Percentiles rank a stretch among this genome's conserved stretches.
Conservation (phyloP, 2,888 invertebrate species). For the Augochlorella aurata region DNA sequence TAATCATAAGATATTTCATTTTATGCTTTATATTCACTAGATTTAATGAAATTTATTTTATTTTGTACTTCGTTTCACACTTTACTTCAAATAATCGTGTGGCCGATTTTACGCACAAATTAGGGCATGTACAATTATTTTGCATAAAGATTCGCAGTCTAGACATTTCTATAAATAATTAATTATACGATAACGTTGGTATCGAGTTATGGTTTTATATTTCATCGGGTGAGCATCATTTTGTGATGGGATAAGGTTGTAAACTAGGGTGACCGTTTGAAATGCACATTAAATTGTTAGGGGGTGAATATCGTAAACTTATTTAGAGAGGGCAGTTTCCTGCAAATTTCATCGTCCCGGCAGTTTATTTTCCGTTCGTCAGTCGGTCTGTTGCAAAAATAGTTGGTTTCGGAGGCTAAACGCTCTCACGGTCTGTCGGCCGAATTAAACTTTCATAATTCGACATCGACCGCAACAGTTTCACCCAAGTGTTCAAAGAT, state of each 20-base stretch:
- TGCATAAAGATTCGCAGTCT: too few relatives aligned
- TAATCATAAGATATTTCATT: too few relatives aligned
- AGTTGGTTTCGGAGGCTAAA: constrained; percentile 19
- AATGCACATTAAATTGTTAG: background rate
- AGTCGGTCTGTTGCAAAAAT: constrained; percentile 11
- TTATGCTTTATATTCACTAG: too few relatives aligned
- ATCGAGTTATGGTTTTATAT: background rate
- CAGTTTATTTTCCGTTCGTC: background rate
- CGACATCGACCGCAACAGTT: constrained; percentile 45
- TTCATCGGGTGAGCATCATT: background rate
- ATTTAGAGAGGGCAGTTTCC: background rate
- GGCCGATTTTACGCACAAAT: too few relatives aligned
- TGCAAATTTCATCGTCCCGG: background rate
- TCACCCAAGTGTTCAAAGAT: constrained; percentile 53
- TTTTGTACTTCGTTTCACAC: too few relatives aligned
- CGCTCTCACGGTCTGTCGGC: constrained; percentile 20
- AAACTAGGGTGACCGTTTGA: background rate
- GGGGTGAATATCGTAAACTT: background rate
- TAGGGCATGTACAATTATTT: too few relatives aligned
- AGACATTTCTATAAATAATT: too few relatives aligned
- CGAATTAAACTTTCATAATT: constrained; percentile 58
- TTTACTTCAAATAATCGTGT: too few relatives aligned
- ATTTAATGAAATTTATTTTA: too few relatives aligned
- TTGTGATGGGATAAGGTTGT: background rate
- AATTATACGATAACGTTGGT: too few relatives aligned